Evolutionary conservation across 35 echinoderm and acorn worm genomes (phyloP).

Genomic region (Ophioderma brevispina): DNA sequence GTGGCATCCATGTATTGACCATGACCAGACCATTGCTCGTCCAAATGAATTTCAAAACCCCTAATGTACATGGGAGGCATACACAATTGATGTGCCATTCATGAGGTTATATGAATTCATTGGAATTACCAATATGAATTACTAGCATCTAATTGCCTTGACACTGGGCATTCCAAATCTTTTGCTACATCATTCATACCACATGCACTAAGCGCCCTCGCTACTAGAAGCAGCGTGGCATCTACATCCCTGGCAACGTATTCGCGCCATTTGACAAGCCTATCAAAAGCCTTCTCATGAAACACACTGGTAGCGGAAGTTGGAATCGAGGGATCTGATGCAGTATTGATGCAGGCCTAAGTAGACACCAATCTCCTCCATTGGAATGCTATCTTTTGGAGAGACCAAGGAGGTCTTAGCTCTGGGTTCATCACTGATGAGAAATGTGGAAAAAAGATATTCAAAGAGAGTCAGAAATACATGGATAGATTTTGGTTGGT

Average conservation of each 20-base stretch:
- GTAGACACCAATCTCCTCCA: neutral
- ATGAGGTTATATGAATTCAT: too few species aligned
- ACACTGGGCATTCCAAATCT: neutral
- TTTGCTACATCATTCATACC: neutral
- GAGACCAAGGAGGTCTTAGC: neutral
- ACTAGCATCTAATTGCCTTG: too few species aligned
- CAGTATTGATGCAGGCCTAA: neutral
- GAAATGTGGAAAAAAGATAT: neutral
- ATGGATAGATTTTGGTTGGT: too few species aligned
- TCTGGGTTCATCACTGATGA: neutral
- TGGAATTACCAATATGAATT: too few species aligned
- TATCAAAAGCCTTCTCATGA: neutral
- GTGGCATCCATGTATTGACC: too few species aligned
- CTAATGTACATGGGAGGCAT: too few species aligned
- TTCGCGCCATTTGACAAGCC: neutral
- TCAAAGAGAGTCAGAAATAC: too few species aligned
- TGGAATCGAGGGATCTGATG: neutral
- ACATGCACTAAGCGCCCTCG: neutral
- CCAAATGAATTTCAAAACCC: too few species aligned
- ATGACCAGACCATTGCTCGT: too few species aligned
- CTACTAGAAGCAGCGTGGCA: neutral
- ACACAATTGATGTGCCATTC: too few species aligned
- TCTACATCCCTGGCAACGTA: neutral
- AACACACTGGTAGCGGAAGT: constrained; percentile 7
- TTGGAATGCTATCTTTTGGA: neutral